A percentile compares a stretch with the other conserved stretches of the same genome.
phyloP scores from a whole-genome alignment of 37 sponge, comb jelly and placozoan species.

The Haliclona indistincta region DNA sequence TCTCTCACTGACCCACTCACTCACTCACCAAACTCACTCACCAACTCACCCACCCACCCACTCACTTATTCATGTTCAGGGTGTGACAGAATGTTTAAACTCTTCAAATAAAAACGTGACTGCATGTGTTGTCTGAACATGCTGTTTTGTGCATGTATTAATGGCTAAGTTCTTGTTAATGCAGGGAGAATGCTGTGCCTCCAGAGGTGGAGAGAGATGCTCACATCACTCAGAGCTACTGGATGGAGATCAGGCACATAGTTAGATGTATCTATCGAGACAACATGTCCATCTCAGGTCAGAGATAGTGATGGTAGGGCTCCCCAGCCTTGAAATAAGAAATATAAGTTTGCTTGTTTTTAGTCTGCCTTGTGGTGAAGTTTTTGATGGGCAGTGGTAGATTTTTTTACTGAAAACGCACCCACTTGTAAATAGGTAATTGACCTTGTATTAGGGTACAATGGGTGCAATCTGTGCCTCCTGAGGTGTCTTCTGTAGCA shows the following conservation, averaged over 20 bases:
- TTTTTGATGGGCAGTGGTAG: neutral
- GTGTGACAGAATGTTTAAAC: no score
- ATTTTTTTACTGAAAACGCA: neutral
- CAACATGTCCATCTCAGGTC: conserved; percentile 40
- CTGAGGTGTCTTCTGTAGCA: no score
- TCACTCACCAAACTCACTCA: neutral
- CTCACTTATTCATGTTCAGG: neutral
- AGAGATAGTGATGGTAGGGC: no score
- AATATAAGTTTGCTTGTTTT: no score
- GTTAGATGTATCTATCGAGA: conserved; percentile 72
- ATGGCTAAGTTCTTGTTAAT: neutral
- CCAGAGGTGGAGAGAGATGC: conserved; percentile 67
- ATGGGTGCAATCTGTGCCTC: no score
- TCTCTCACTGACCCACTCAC: neutral
- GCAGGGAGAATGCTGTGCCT: conserved; percentile 47
- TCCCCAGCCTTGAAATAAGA: no score
- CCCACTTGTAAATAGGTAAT: no score
- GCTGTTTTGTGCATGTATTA: neutral
- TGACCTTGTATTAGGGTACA: no score
- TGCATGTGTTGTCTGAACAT: no score
- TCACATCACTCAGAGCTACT: conserved; percentile 72
- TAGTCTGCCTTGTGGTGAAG: neutral
- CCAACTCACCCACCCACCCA: neutral
- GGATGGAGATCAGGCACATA: conserved; percentile 83
- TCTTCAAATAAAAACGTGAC: no score